These are phyloP conservation scores for Aphis craccivora DNA, from an alignment of 1,140 invertebrate genomes.

Conservation along the genomic window DNA sequence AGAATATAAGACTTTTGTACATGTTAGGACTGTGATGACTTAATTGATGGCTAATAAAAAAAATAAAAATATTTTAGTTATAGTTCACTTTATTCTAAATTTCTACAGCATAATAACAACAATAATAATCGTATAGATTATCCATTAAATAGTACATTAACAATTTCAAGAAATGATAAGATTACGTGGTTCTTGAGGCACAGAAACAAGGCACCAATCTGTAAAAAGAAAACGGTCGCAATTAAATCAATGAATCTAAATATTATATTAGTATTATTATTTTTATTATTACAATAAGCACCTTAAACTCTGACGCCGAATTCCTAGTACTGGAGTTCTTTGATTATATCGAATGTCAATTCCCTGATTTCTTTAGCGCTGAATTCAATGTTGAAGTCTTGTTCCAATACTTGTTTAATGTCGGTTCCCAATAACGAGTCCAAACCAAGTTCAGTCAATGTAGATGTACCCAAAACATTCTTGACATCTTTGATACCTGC, in stretches of 20 bases:
- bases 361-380: constrained; percentile 87
- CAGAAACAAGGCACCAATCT: background rate
- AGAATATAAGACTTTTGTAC: too few species aligned
- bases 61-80: background rate
- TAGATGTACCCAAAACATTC: constrained; percentile 75
- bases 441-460: constrained; percentile 93
- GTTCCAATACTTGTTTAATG: constrained; percentile 94
- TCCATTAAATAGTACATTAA: background rate
- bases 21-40: background rate
- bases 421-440: constrained; percentile 98
- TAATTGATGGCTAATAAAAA: background rate
- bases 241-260: background rate
- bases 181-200: background rate
- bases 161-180: background rate
- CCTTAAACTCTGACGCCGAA: constrained; percentile 61
- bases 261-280: background rate
- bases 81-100: background rate
- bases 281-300: background rate
- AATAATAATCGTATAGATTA: background rate
- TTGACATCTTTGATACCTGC: constrained; percentile 78
- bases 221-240: background rate
- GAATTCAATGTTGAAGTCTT: constrained; percentile 87
- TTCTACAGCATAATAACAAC: background rate
- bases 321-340: constrained; percentile 69
- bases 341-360: constrained; percentile 78